A percentile compares a stretch with the other conserved stretches of the same genome.
phyloP scores from a whole-genome alignment of 92 coral and sea anemone genomes.

The Zoanthus sociatus region DNA sequence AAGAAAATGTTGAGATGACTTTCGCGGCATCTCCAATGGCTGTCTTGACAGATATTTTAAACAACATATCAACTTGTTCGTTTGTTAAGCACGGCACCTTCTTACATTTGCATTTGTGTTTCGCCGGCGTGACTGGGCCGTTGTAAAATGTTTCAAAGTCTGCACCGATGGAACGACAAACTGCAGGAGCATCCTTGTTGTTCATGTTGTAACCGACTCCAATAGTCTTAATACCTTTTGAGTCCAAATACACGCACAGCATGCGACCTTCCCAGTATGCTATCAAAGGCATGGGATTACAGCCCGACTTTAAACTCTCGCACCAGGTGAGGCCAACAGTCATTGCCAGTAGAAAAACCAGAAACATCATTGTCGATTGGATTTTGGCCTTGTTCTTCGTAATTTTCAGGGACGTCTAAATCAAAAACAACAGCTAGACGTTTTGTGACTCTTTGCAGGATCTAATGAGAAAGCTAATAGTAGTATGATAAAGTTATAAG shows the following conservation, averaged over 20 bases:
- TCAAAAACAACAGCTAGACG: no score
- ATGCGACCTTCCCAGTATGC: constrained; percentile 72
- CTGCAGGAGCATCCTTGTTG: constrained; percentile 63
- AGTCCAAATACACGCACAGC: constrained; percentile 86
- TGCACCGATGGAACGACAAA: constrained; percentile 73
- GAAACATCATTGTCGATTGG: background rate
- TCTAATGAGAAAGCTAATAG: no score
- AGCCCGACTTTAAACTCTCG: constrained; percentile 8
- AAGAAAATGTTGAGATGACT: constrained; percentile 68
- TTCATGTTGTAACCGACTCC: constrained; percentile 88
- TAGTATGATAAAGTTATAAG: no score
- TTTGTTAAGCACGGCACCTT: constrained; percentile 78
- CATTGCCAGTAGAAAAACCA: background rate
- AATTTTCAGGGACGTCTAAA: no score
- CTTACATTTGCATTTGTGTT: constrained; percentile 68
- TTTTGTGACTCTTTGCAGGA: no score
- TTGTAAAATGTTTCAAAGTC: constrained; percentile 78
- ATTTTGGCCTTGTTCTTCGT: background rate
- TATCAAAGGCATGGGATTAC: constrained; percentile 83
- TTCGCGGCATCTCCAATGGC: constrained; percentile 76
- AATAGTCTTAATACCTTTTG: constrained; percentile 74
- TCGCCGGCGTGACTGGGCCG: constrained; percentile 73
- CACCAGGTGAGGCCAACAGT: background rate
- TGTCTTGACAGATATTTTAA: constrained; percentile 62
- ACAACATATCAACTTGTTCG: constrained; percentile 69